A percentile compares a stretch with the other conserved stretches of the same genome.
Evolutionary conservation across 1,140 invertebrate species (phyloP).

Genomic region (Bombus ignitus): DNA sequence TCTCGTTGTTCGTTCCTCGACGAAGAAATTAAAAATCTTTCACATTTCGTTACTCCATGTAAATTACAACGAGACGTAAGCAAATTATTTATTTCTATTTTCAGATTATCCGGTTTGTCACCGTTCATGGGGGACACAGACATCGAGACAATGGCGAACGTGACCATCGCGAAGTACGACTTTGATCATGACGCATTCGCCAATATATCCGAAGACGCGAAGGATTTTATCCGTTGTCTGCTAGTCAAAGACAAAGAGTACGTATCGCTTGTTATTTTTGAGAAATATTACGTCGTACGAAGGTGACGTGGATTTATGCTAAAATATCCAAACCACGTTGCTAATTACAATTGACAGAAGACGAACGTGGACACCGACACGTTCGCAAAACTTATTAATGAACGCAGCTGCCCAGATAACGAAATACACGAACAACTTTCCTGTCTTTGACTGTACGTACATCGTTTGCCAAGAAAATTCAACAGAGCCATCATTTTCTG

Average conservation of each 20-base stretch:
- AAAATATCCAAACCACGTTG: constrained; percentile 13
- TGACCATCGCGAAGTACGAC: constrained; percentile 97
- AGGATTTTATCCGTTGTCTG: constrained; percentile 95
- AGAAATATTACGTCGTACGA: not conserved
- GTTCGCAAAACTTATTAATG: constrained; percentile 13
- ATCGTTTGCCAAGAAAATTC: constrained; percentile 14
- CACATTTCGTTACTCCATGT: not conserved
- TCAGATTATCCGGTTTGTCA: constrained; percentile 96
- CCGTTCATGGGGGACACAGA: constrained; percentile 99
- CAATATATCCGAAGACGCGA: constrained; percentile 94
- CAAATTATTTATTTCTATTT: constrained; percentile 60
- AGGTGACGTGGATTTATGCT: constrained; percentile 2
- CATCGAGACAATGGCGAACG: constrained; percentile 98
- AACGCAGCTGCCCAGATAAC: constrained; percentile 22
- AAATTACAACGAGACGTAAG: not conserved
- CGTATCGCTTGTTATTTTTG: constrained; percentile 27
- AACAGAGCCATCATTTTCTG: not conserved
- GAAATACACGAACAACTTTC: not conserved
- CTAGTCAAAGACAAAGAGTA: constrained; percentile 96
- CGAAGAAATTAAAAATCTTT: not conserved
- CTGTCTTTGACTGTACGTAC: not conserved
- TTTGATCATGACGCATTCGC: constrained; percentile 97
- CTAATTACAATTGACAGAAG: not conserved
- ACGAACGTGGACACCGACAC: not conserved
- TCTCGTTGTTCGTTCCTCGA: not conserved